Percentiles rank a stretch among this genome's conserved stretches.
Conservation (phyloP, 1,140 invertebrate species). For the Drosophila mauritiana region DNA sequence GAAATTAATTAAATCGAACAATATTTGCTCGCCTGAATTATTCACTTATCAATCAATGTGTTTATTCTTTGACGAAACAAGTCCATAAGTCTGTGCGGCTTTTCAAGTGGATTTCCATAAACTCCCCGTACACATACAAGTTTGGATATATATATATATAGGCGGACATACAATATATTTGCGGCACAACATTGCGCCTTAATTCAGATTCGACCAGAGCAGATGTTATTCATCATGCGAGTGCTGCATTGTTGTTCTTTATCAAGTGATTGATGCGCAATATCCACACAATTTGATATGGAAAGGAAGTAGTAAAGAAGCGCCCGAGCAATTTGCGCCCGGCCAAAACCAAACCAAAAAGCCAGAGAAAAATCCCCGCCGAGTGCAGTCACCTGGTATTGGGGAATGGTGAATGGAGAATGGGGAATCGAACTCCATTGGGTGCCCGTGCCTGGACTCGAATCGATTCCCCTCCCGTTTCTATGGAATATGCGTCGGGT, state of each 20-base stretch:
- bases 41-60: slow-evolving; percentile 68
- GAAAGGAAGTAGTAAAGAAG: slow-evolving; percentile 64
- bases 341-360: slow-evolving; percentile 21
- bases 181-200: slow-evolving; percentile 69
- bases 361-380: slow-evolving; percentile 17
- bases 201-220: slow-evolving; percentile 43
- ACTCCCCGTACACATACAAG: slow-evolving; percentile 3
- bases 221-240: slow-evolving; percentile 78
- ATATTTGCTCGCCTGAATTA: slow-evolving; percentile 45
- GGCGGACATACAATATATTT: slow-evolving; percentile 43
- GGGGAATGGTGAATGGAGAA: neutral
- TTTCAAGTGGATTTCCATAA: slow-evolving; percentile 75
- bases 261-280: slow-evolving; percentile 75
- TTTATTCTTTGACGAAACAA: slow-evolving; percentile 52
- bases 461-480: slow-evolving; percentile 1
- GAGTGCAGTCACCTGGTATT: slow-evolving; percentile 73
- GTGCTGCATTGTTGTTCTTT: slow-evolving; percentile 70
- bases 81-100: slow-evolving; percentile 47
- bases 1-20: slow-evolving; percentile 52
- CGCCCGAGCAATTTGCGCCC: slow-evolving; percentile 19
- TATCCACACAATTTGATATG: slow-evolving; percentile 74
- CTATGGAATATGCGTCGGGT: slow-evolving; percentile 40
- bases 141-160: neutral
- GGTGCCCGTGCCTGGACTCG: slow-evolving; percentile 33
- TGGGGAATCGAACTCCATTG: slow-evolving; percentile 44